Evolutionary conservation across 2,797 vertebrate genomes (phyloP).

Genomic region (Trichosurus vulpecula): DNA sequence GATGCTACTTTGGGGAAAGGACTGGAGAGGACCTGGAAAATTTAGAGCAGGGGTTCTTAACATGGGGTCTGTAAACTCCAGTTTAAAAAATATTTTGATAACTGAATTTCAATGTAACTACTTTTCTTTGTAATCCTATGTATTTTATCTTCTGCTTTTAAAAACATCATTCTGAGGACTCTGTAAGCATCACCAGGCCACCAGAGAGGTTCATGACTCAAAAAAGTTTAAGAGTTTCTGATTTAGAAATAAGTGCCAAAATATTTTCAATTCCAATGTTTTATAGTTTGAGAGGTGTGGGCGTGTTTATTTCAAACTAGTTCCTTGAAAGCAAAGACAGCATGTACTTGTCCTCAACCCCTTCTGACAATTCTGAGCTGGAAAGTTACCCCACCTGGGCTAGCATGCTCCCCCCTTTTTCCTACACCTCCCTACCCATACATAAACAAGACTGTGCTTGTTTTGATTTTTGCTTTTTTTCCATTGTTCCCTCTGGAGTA

Average conservation of each 20-base stretch:
- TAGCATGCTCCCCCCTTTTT: neutral
- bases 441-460: neutral
- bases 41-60: neutral
- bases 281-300: neutral
- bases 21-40: neutral
- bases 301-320: neutral
- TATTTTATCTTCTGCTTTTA: constrained; percentile 17
- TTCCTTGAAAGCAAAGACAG: neutral
- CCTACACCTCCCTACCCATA: neutral
- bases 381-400: neutral
- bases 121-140: constrained; percentile 46
- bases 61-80: neutral
- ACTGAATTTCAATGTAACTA: constrained; percentile 15
- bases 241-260: neutral
- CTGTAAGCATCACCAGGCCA: neutral
- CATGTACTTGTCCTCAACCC: neutral
- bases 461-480: neutral
- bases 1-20: neutral
- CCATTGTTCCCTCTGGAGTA: neutral
- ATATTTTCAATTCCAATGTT: neutral
- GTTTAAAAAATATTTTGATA: neutral
- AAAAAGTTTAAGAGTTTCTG: neutral
- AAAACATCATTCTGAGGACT: neutral
- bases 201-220: neutral
- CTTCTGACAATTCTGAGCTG: fast-evolving